Conservation (phyloP, 2,888 invertebrate species). For the Candidula unifasciata region DNA sequence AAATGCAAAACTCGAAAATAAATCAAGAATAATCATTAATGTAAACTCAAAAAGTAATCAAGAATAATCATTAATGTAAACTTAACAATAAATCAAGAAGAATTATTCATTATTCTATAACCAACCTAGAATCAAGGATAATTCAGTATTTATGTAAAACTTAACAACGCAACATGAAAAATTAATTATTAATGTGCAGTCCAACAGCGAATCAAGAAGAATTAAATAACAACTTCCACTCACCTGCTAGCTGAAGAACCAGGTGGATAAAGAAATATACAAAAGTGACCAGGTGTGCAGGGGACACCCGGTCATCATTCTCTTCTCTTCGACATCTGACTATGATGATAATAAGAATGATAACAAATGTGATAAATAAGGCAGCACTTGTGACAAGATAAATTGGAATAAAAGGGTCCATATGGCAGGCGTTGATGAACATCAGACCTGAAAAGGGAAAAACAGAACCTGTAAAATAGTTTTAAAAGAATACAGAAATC, state of each 20-base stretch:
- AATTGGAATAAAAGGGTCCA: conserved; percentile 42
- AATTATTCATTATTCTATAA: too few species aligned
- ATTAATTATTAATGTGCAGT: not conserved
- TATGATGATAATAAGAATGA: conserved; percentile 24
- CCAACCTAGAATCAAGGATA: too few species aligned
- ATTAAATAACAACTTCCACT: not conserved
- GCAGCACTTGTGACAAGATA: conserved; percentile 44
- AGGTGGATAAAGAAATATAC: conserved; percentile 47
- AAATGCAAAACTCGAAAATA: too few species aligned
- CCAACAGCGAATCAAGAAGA: not conserved
- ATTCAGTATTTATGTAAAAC: too few species aligned
- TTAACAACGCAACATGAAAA: too few species aligned
- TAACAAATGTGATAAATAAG: conserved; percentile 10
- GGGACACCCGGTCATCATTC: conserved; percentile 28
- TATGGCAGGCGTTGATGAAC: conserved; percentile 31
- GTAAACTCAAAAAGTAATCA: too few species aligned
- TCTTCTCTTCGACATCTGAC: conserved; percentile 15
- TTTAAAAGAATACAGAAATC: not conserved
- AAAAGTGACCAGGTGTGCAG: conserved; percentile 34
- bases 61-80: too few species aligned
- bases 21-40: too few species aligned
- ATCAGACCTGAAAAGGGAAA: conserved; percentile 18
- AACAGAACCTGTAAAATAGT: too few species aligned
- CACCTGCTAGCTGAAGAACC: conserved; percentile 47
- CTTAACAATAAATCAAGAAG: too few species aligned